Base-by-base conservation (phyloP, 2,888 invertebrate species). In the Leistus spinibarbis region DNA sequence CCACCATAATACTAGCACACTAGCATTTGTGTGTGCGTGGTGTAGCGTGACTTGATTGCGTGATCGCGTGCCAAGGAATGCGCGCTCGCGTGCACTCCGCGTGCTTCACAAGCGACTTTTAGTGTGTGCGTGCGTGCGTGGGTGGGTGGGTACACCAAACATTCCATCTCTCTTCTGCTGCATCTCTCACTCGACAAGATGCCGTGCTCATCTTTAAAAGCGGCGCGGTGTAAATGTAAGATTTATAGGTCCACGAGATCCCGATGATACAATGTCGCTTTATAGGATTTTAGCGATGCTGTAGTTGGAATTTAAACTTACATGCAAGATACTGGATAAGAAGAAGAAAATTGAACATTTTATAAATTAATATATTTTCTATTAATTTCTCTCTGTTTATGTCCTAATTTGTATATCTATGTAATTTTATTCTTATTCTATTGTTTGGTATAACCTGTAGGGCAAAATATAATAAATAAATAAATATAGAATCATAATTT, bases 61-160 rank as follows among this genome's bases (percentile, higher is more conserved):
- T 66, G 72, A 65, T 72, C 72, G 72, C 72, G 60, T 60, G 60
- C 60, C 60, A 17, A 19, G 60, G 60, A 60, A 72, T 66, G 72
- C 54, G 66, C 72, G 72, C 72, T 66, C 72, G 72, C 72, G 72
- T 65, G 66, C 72, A 66, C 65, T 54, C 65, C 72, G 72, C 72
- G 72, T 66, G 71, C 64, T 60, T 40, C 40, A 40, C 40, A 40
- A 40, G 40, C 7, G 40, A 40, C 40, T 40, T 40, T 1, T 40
- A 40, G 60, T 60, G 60, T 60, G 71, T 40, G 71, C 54, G 64
- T 64, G 63, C 54, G 63, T 65, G 65, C 24, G 71, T 40, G 64
- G 23, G 71, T 54, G 64, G 23, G 54, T 54, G 66, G 56, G 20
- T 54, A 24, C 65, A 20, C 16, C 65, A 71, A 54, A 64, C 53